Evolutionary conservation across 2,797 vertebrate genomes (phyloP), one percentile per base, ranked within the genome.

Genomic region (Sebastes umbrosus): DNA sequence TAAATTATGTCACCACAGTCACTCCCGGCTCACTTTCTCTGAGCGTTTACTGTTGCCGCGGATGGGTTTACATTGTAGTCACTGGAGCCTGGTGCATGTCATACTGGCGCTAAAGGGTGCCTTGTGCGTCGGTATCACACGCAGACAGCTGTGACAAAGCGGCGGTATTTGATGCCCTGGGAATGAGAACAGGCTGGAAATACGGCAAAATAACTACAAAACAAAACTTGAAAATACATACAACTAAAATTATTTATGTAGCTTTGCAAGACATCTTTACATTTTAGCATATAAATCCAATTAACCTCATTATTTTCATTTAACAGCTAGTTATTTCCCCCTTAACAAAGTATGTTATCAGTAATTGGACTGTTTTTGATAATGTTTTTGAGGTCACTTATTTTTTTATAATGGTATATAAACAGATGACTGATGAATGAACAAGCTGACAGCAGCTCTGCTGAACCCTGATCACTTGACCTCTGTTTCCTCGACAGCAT

Each of bases 401-500:
- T 5, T 55, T 60, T 36, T 58, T 29, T 60, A 16, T 9, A 63
- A 18, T 36, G 31, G 4, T 1, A n/a, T n/a, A 27, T 22, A 31
- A 64, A 32, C 50, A 43, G 29, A 34, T 55, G 11, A 25, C 25
- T 25, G 31, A 57, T 68, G 24, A 39, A 25, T 31, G 29, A 67
- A 52, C 14, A 50, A 63, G 52, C 20, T 54, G 31, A 12, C 12
- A 68, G 22, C 54, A 36, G 24, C 52, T 43, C 36, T 31, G 9
- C 20, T 60, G 2, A 36, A 14, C 9, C 2, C 14, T 29, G 31
- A 82, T 83, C 34, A 18, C 1, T 14, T 58, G 4, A 29, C 62
- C 59, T 90, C 22, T 77, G 36, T 84, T 80, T 84, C 32, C 29
- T 69, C 82, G 77, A 4, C 89, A 98, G 97, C 80, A 96, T 96